Evolutionary conservation across 2,113 vertebrate species (phyloP).

Genomic region (Neopipo cinnamomea): DNA sequence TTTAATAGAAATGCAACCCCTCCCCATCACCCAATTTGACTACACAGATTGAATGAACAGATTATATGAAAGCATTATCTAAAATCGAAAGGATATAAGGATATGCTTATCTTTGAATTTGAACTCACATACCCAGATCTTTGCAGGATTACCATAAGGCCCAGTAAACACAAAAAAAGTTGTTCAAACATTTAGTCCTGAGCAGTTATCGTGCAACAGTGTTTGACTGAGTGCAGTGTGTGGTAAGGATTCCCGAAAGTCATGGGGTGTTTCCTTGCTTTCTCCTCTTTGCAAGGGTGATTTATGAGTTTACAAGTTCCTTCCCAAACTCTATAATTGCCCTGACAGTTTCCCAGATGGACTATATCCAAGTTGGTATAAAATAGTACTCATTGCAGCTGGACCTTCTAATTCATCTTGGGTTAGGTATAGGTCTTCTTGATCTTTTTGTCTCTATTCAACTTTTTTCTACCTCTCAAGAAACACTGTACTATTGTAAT

Average conservation of each 20-base stretch:
- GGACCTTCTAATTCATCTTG: not conserved
- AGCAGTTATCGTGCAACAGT: not conserved
- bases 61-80: not conserved
- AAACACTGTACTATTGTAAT: not conserved
- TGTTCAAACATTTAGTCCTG: not conserved
- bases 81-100: not conserved
- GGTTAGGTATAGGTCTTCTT: not conserved
- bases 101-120: not conserved
- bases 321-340: conserved; percentile 23
- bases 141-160: not conserved
- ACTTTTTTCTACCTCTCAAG: not conserved
- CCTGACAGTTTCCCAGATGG: not conserved
- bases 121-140: not conserved
- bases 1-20: not conserved
- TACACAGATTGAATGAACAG: not conserved
- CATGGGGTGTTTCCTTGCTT: conserved; percentile 12
- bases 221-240: not conserved
- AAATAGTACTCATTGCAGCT: not conserved
- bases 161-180: not conserved
- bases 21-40: not conserved
- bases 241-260: not conserved
- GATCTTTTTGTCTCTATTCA: conserved; percentile 25
- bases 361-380: not conserved
- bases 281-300: conserved; percentile 15
- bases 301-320: conserved; percentile 50